Base-by-base conservation (phyloP, 1,140 invertebrate species). In the Lerema accius region DNA sequence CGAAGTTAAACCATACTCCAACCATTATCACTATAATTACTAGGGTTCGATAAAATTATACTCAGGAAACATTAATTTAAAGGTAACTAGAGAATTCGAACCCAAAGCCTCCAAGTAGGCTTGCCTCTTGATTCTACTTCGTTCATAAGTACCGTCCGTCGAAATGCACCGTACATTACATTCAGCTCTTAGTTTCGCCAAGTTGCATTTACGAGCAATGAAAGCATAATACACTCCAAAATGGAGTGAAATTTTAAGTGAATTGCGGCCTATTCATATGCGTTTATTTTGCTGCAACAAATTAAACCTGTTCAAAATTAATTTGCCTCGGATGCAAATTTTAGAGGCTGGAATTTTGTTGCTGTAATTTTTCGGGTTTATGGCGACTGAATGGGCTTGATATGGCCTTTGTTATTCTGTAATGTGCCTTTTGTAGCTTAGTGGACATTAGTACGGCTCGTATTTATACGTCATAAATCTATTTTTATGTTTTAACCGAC, bases 271-370 rank as follows among this genome's bases (percentile, higher is more conserved):
- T 37, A 11, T 37, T 37, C 35, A 37, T 37, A 37, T 37, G 35
- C 35, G 35, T 37, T 37, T 37, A 37, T 37, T 37, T 37, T 37
- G 35, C 35, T 37, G 35, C 35, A 37, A 37, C 35, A 37, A 37
- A 37, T 37, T 37, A 37, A 37, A 3, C 35, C 35, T 37, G 35
- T 37, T 37, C 35, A 37, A 37, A 37, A 37, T 37, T 37, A n/a
- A 37, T 37, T 37, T 37, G 35, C 35, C 35, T n/a, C 10, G 35
- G n/a, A 37, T 37, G 35, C 35, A 37, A 37, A 37, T 37, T 37
- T 37, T 37, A 37, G 35, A 11, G 35, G 10, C n/a, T 2, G 35
- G n/a, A 37, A 37, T 37, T 11, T 37, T 37, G n/a, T 11, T 37
- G 10, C 35, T 37, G 35, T 37, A 37, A 37, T 37, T 37, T 37